Evolutionary conservation across 2,888 invertebrate genomes (phyloP), one percentile per base, ranked within the genome.

Genomic region (Eupithecia pulchellata): DNA sequence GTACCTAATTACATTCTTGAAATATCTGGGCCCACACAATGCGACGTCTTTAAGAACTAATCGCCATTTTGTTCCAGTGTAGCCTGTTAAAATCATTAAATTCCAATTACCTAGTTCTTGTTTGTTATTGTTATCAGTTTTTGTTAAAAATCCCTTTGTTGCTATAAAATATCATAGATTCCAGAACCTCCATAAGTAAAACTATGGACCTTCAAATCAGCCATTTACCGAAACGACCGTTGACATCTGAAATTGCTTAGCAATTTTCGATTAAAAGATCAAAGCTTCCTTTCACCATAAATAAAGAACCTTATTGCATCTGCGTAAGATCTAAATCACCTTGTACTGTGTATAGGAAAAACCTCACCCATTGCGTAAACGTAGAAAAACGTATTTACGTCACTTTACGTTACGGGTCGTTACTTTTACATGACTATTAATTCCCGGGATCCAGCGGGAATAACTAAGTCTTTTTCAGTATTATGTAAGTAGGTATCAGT

Each of bases 281-380:
- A 69, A 69, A 32, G 69, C 4, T 34, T 11, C 4, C 36, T 36
- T 14, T 14, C 27, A 20, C 32, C 17, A 8, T 52, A 29, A 29
- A 67, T 61, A 73, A 65, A 36, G 17, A 52, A 64, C 69, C 58
- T 60, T 60, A 29, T 30, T n/a, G 9, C 11, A 60, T 4, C 11
- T 20, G 11, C 4, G 13, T 60, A n/a, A 60, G 58, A 30, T 11
- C 58, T 30, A 30, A 60, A n/a, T 30, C 30, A 8, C 11, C 58
- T n/a, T 60, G 6, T 27, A 29, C 29, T 57, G 27, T 29, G 17
- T 11, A 57, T 17, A 9, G 81, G 82, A 84, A 84, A 82, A 83
- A 81, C 80, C 82, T 82, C 81, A 74, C 78, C 73, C 75, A 76
- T 82, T 78, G 66, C 82, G 77, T 82, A 69, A 65, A 68, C 71